Conservation (phyloP, 2,113 vertebrate species). For the Dendropsophus ebraccatus region DNA sequence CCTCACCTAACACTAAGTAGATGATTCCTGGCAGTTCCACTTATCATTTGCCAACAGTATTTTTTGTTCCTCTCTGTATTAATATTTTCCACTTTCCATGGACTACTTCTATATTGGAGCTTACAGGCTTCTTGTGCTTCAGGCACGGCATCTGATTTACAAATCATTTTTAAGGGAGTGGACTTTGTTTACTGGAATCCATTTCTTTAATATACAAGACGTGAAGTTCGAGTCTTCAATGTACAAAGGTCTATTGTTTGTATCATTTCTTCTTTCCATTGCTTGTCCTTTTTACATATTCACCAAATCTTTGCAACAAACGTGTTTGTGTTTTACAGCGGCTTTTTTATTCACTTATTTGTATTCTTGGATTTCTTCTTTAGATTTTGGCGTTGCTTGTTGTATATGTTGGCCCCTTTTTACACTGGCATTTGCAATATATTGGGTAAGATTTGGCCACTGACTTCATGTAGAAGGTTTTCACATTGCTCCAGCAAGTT, state of each 20-base stretch:
- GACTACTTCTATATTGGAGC: neutral
- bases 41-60: slow-evolving; percentile 23
- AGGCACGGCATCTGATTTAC: slow-evolving; percentile 30
- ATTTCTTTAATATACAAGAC: slow-evolving; percentile 49
- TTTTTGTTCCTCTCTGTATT: slow-evolving; percentile 15
- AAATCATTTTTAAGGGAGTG: slow-evolving; percentile 33
- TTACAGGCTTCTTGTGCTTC: neutral
- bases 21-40: neutral
- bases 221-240: slow-evolving; percentile 41
- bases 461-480: neutral
- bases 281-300: slow-evolving; percentile 50
- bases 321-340: slow-evolving; percentile 39
- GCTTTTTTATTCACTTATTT: slow-evolving; percentile 4
- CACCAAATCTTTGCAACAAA: slow-evolving; percentile 11
- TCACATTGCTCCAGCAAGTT: neutral
- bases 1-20: neutral
- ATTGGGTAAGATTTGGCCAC: slow-evolving; percentile 44
- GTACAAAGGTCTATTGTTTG: slow-evolving; percentile 44
- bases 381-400: slow-evolving; percentile 16
- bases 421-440: slow-evolving; percentile 9
- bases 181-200: slow-evolving; percentile 5
- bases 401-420: slow-evolving; percentile 48
- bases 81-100: slow-evolving; percentile 30
- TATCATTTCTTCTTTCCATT: slow-evolving; percentile 40
- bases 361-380: slow-evolving; percentile 40